Base-by-base conservation (phyloP, 2,113 vertebrate genomes). In the Nothoprocta perdicaria region DNA sequence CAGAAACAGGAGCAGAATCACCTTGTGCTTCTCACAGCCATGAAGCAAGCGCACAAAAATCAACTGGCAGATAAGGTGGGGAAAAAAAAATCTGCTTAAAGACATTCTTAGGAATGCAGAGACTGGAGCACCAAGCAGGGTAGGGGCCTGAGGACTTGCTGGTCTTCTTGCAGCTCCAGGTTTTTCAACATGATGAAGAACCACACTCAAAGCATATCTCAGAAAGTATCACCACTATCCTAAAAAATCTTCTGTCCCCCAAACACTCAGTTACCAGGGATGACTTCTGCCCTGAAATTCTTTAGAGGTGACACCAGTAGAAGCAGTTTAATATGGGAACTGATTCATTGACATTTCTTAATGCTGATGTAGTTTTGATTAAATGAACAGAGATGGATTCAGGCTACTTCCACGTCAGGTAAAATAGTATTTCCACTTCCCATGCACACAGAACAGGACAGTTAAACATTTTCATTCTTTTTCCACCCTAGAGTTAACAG, bases 91-190 rank as follows among this genome's bases (percentile, higher is more conserved):
- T 52, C 52, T 68, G 14, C 78, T 61, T 81, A 72, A 86, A 72
- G 41, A 45, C 35, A n/a, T 9, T 12, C 16, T 45, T 71, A 2
- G 0, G 35, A 10, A 29, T n/a, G 33, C 14, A 86, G 43, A 71
- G 11, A 24, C 14, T 7, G 35, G 5, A 45, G 18, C 2, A 69
- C 9, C 12, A 13, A 46, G 6, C 1, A 12, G 10, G 16, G 2
- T 14, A 61, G 24, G 3, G 46, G 71, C 10, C 14, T 4, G 12
- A 26, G 22, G 12, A 53, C 26, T 3, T 50, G 9, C 21, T 84
- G 75, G 79, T 22, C 5, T 65, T 14, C 23, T 45, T 79, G 11
- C 1, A 17, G 23, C 5, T 6, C 24, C 27, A 52, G 33, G 1
- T 10, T 40, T 3, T 10, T 57, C 50, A 10, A 67, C 31, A 69